Evolutionary conservation across 92 coral and sea anemone genomes (phyloP).

Genomic region (Paramuricea clavata): DNA sequence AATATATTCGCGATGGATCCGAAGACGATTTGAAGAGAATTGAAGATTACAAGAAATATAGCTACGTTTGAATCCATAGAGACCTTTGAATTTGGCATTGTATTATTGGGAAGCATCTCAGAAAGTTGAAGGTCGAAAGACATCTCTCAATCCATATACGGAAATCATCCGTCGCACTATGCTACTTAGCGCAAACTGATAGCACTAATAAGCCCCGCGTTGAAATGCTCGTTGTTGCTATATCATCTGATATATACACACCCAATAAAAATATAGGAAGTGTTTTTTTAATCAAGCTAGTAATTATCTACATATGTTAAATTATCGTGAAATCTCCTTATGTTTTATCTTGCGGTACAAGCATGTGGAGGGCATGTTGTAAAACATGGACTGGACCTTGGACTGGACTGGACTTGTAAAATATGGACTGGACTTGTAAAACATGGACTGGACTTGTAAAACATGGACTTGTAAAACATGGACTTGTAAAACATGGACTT

Average conservation of each 20-base stretch:
- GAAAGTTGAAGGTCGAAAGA: background rate
- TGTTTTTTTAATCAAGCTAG: background rate
- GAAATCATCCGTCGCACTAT: background rate
- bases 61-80: background rate
- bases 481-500: too few relatives aligned
- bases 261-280: background rate
- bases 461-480: too few relatives aligned
- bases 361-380: too few relatives aligned
- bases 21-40: slow-evolving; percentile 22
- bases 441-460: too few relatives aligned
- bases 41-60: background rate
- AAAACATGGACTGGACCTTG: too few relatives aligned
- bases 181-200: background rate
- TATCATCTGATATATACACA: background rate
- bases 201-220: background rate
- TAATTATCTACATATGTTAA: background rate
- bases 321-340: background rate
- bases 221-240: background rate
- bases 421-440: too few relatives aligned
- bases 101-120: background rate
- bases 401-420: background rate
- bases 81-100: background rate
- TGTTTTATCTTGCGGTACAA: too few relatives aligned
- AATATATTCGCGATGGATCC: slow-evolving; percentile 18
- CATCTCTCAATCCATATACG: background rate